Base-by-base conservation (phyloP, 2,888 invertebrate genomes). In the Papilio gigon region DNA sequence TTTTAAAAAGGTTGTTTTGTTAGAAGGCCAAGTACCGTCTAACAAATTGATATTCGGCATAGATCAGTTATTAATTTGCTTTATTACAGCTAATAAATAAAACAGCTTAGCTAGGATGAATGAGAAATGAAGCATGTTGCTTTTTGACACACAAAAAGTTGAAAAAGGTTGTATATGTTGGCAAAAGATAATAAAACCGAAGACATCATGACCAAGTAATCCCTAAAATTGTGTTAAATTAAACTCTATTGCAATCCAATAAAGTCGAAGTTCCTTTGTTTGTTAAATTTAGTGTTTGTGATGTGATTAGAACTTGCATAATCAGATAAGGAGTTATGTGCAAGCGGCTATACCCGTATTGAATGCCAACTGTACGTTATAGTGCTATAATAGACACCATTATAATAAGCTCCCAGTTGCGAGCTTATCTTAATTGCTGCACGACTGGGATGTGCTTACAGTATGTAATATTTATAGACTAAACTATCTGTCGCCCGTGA, bases 391-490 rank as follows among this genome's bases (percentile, higher is more conserved):
- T 60, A 27, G 44, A 66, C 60, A 30, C 58, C 20, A 27, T 27
- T 44, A 59, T 35, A 47, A 35, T 20, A 27, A 59, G 22, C 33
- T 33, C 11, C 33, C 35, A 58, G 8, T 53, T 44, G 42, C 11
- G 27, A 20, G 60, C 53, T 62, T 68, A 68, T 68, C 67, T 68
- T 44, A 68, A 68, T 35, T 44, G 14, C 44, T 22, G 25, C 67
- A 61, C 44, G 22, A 37, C 60, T 40, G 60, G 47, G 37, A 40
- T 37, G 60, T 60, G 37, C n/a, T 17, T 30, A 3, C 4, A 2
- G 17, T 33, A 22, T 35, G 6, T 40, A 30, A 14, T 65, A 59
- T 25, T 33, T 47, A 59, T 47, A 47, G 6, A 6, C 20, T 8
- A 64, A 58, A n/a, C n/a, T n/a, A n/a, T n/a, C n/a, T n/a, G n/a